phyloP scores from a whole-genome alignment of 23 tunicate genomes.

The Halocynthia aurantium region DNA sequence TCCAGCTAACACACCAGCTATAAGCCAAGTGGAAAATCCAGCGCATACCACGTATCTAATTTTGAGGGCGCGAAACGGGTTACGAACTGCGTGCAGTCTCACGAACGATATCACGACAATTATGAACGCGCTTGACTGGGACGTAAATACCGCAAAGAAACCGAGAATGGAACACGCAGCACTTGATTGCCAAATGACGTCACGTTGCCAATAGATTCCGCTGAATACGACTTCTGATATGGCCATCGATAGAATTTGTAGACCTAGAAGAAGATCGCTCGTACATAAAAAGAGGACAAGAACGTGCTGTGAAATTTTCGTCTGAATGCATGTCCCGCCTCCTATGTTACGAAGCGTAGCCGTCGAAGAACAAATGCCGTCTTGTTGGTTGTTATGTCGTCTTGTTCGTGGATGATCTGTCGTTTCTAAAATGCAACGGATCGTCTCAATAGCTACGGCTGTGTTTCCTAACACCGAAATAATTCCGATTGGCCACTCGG shows the following conservation, averaged over 20 bases:
- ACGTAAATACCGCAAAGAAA: constrained; percentile 8
- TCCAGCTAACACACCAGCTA: constrained; percentile 2
- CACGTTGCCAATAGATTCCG: constrained; percentile 16
- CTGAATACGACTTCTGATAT: constrained; percentile 6
- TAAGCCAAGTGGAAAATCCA: not conserved
- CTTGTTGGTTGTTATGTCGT: not conserved
- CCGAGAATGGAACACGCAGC: constrained; percentile 3
- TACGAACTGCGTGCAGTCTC: constrained; percentile 11
- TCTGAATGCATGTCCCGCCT: not conserved
- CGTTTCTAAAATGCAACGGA: not conserved
- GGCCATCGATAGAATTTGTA: constrained; percentile 22
- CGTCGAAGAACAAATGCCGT: not conserved
- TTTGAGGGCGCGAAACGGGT: constrained; percentile 8
- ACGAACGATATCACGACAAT: constrained; percentile 25
- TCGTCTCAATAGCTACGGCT: constrained; percentile 1
- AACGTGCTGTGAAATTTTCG: constrained; percentile 17
- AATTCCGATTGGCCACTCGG: constrained; percentile 16
- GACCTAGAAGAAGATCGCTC: constrained; percentile 3
- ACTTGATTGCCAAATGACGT: constrained; percentile 19
- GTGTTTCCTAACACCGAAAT: constrained; percentile 6
- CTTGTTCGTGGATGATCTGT: not conserved
- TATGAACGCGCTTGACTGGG: constrained; percentile 23
- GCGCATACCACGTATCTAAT: constrained; percentile 13
- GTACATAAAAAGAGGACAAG: constrained; percentile 14
- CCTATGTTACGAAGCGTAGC: not conserved